Conservation (phyloP, 2,113 vertebrate species). For the Nycticryphes semicollaris region DNA sequence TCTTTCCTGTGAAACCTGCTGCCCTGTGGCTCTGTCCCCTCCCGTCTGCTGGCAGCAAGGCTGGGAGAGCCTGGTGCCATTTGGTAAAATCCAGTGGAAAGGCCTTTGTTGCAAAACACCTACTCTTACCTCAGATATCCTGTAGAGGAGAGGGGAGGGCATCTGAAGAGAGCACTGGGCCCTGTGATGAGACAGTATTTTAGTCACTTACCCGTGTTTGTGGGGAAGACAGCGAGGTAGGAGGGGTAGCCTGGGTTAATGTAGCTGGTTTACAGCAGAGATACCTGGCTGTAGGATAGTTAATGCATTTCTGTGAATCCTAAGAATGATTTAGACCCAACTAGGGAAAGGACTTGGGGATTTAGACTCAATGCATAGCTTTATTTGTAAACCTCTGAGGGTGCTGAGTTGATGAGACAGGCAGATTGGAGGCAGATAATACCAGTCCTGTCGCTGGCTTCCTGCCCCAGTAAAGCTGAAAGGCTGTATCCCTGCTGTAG, state of each 20-base stretch:
- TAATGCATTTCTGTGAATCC: background rate
- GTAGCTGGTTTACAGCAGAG: background rate
- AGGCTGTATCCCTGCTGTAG: background rate
- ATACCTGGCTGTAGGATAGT: background rate
- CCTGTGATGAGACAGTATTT: background rate
- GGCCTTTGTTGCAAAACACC: background rate
- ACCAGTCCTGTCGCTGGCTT: background rate
- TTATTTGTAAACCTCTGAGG: background rate
- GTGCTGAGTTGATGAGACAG: background rate
- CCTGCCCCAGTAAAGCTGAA: background rate
- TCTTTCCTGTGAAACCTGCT: background rate
- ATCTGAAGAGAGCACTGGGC: background rate
- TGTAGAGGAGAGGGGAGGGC: background rate
- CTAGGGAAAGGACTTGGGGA: background rate
- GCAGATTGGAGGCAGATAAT: background rate
- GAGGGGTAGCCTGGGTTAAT: background rate
- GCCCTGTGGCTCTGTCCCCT: background rate
- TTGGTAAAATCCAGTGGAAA: background rate
- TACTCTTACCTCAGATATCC: background rate
- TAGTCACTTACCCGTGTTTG: background rate
- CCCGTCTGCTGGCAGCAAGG: background rate
- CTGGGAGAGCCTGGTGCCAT: background rate
- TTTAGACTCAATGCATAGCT: background rate
- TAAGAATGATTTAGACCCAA: background rate
- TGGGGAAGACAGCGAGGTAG: background rate